These are phyloP conservation scores for Trichomalopsis sarcophagae DNA, from an alignment of 1,140 invertebrate species.

Conservation along the genomic window DNA sequence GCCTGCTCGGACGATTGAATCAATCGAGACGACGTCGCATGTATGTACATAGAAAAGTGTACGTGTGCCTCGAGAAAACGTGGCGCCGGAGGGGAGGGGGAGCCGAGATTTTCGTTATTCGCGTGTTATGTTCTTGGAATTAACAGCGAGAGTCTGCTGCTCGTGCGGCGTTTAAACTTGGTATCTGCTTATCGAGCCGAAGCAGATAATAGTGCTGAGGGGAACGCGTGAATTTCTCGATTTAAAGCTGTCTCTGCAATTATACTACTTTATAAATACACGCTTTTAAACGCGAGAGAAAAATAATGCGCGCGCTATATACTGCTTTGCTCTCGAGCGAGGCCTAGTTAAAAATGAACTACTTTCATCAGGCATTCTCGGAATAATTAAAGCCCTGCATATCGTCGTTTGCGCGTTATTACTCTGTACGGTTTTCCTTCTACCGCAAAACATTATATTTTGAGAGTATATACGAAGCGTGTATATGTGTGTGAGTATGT, in stretches of 20 bases:
- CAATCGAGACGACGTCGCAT: background rate
- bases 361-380: slow-evolving; percentile 5
- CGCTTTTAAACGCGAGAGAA: background rate
- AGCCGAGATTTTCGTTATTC: background rate
- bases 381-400: slow-evolving; percentile 30
- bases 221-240: background rate
- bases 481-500: background rate
- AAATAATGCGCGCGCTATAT: background rate
- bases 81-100: no score
- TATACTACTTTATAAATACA: background rate
- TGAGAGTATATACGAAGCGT: background rate
- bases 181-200: background rate
- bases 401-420: background rate
- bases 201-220: background rate
- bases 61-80: no score
- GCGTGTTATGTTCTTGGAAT: background rate
- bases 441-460: background rate
- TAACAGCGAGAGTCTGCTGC: background rate
- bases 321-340: background rate
- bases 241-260: background rate
- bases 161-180: background rate
- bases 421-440: background rate
- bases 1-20: background rate
- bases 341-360: slow-evolving; percentile 13
- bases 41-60: background rate